Evolutionary conservation across 2,113 vertebrate species (phyloP), one percentile per base, ranked within the genome.

Genomic region (Hyperopisus bebe): DNA sequence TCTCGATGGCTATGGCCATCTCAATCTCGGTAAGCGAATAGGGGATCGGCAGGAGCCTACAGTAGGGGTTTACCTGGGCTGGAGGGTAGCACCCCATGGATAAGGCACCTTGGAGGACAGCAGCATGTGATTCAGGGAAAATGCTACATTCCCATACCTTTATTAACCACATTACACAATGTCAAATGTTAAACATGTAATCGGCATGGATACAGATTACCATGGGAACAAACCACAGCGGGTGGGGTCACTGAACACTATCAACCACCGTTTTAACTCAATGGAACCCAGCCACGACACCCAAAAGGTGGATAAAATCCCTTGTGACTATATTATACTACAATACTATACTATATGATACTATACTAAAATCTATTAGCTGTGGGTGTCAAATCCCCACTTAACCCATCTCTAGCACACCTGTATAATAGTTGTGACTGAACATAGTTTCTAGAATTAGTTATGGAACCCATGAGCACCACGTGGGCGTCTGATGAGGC

Each of bases 1-100:
- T 95, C 95, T 99, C 98, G 8, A 97, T 95, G 47, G 96, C 91
- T 93, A 99, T 93, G 35, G 97, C 96, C 95, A 99, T 97, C 94
- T 99, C 98, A 90, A 98, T 93, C 90, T 99, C 98, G 62, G 95
- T 96, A 44, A 99, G 92, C 3, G 92, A 93, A 90, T 94, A 97
- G 0, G 98, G 97, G 90, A 99, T 93, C 0, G 66, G 80, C 5
- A 89, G 89, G 5, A 89, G 31, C 48, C 53, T 35, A 42, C 89
- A 89, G 39, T 89, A 89, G 24, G 55, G 80, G 80, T 89, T 85
- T 15, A 89, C 35, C 39, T 58, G 89, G 51, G 80, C 6, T 3
- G 39, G 51, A n/a, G 89, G 89, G 89, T 89, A 89, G 17, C 48
- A 89, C 31, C 89, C 89, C 39, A 88, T 58, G 13, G 55, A 66